Evolutionary conservation across 2,797 vertebrate genomes (phyloP), one percentile per base, ranked within the genome.

Genomic region (Gallirallus australis): DNA sequence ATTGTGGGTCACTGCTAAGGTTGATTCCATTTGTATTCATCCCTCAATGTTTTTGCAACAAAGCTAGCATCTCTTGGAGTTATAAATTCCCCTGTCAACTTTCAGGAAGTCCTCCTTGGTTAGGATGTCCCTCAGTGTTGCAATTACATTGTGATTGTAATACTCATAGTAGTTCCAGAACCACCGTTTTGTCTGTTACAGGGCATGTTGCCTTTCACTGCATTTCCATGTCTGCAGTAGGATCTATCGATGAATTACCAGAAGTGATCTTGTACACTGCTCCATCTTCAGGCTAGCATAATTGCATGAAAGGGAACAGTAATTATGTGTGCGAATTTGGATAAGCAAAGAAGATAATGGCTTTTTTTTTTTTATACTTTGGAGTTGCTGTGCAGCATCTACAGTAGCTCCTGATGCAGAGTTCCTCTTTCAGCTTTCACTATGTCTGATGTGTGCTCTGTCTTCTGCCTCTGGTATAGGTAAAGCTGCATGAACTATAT

Each of bases 1-100:
- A 50, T 47, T 88, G 39, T 70, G 89, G 87, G 87, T 97, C 91
- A 88, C 81, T 82, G 70, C 77, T 96, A 86, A 91, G 54, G 39
- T 91, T 89, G 85, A 69, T 96, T 95, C 92, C 70, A 92, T 96
- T 96, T 95, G 60, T 82, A 91, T 96, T 97, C 88, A 63, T 90
- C 52, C 72, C 82, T 79, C 40, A 93, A 50, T 85, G 50, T 35
- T 95, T 97, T 85, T 91, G 82, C 95, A 92, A 81, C 92, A 97
- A 80, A 71, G 60, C 35, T 84, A 85, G 57, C 89, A 91, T 94
- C 92, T 96, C 75, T 82, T 90, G 82, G 69, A 80, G 79, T 78
- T 83, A 88, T 53, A 96, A 94, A 91, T 91, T 80, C 30, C 64
- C 15, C 40, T 81, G 40, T 59, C 60, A 70, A 2, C 45, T 92